Evolutionary conservation across 2,888 invertebrate genomes (phyloP), one percentile per base, ranked within the genome.

Genomic region (Cephus pulcher): DNA sequence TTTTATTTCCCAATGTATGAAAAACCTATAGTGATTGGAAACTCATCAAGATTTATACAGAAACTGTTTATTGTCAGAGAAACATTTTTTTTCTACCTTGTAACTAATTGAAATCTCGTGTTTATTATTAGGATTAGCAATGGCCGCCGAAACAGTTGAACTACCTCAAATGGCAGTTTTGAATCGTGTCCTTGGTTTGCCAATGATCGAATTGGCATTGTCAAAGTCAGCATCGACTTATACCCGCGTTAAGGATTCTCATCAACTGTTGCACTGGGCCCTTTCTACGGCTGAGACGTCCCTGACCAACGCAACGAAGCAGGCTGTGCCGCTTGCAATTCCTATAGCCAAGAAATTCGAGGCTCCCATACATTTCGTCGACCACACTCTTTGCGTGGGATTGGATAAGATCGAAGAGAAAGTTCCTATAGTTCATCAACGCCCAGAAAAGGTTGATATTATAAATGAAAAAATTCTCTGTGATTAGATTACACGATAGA

Each of bases 371-470:
- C 83, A 94, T 85, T 93, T 92, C 78, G 95, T 95, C 11, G 95
- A 95, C 90, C 94, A 95, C 77, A 94, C 92, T 69, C 88, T 95
- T n/a, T 95, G 95, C 73, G 93, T 94, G 76, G 95, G 94, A 69
- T 93, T 95, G 70, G 94, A 95, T 79, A 93, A 93, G 84, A 92
- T 95, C 75, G 95, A 95, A 89, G 93, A 94, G 78, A 93, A 93
- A 82, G 94, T 95, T 9, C 95, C 95, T 0, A 92, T 95, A 12
- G 95, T 95, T 75, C 93, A 94, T 76, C 95, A 95, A 84, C 93
- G 94, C 75, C 95, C 95, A 0, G 88, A 89, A 76, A 84, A 87
- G 86, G 91, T 91, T 56, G 78, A 84, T 71, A 73, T 35, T 12
- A 40, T 40, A 15, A 40, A 40, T 40, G 40, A 40, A 40, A 40